Percentiles rank a stretch among this genome's conserved stretches.
Evolutionary conservation across 1,140 invertebrate species (phyloP).

Genomic region (Halyomorpha halys): DNA sequence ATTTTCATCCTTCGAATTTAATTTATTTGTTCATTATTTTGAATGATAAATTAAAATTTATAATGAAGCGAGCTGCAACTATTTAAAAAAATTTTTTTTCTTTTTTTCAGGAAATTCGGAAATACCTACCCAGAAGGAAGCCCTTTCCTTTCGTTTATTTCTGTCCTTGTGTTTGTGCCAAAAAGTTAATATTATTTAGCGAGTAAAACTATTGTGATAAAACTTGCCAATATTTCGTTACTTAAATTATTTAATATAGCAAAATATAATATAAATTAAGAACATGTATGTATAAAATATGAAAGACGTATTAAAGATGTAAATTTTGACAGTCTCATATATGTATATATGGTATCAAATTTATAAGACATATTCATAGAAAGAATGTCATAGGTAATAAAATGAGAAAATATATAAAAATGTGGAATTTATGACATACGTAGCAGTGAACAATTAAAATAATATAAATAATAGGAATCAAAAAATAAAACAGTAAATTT

Average conservation of each 20-base stretch:
- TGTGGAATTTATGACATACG: no score
- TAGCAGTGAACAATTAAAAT: no score
- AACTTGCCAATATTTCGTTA: conserved; percentile 8
- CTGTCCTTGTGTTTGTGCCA: conserved; percentile 4
- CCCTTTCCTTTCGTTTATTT: not conserved
- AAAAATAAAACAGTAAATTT: no score
- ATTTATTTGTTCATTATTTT: no score
- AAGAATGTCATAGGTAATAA: not conserved
- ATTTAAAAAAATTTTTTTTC: no score
- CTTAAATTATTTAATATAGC: not conserved
- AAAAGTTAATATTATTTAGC: conserved; percentile 8
- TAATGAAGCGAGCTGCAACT: no score
- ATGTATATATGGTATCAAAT: conserved; percentile 11
- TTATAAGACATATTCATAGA: not conserved
- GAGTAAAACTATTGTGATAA: conserved; percentile 7
- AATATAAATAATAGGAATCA: no score
- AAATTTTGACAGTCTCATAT: conserved; percentile 10
- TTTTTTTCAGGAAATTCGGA: not conserved
- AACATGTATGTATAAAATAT: conserved; percentile 8
- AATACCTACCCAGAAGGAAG: not conserved
- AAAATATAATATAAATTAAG: conserved; percentile 1
- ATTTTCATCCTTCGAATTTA: no score
- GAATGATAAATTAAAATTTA: no score
- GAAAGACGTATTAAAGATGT: conserved; percentile 2
- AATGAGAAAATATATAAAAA: no score